Base-by-base conservation (phyloP, 2,113 vertebrate genomes). In the Reinhardtius hippoglossoides region DNA sequence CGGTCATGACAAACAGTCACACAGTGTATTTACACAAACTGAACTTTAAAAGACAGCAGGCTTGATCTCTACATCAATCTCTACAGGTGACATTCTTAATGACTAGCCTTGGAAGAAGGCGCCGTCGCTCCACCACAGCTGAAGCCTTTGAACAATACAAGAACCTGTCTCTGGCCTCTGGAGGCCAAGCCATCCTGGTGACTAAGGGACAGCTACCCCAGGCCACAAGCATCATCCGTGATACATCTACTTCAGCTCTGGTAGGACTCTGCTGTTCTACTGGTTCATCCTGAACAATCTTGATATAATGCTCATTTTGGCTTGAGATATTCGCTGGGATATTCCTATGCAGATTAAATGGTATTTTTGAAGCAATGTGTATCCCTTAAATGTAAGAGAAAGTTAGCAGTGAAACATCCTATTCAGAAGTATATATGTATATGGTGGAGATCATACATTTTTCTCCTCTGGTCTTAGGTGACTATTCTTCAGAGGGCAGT, bases 171-270 rank as follows among this genome's bases (percentile, higher is more conserved):
- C 73, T 93, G 78, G 89, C 89, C 20, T 95, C 94, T 74, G 94
- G 94, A 64, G 94, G 93, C 20, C 92, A 92, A 76, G 91, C 88
- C 24, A 94, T 95, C 42, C 13, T 75, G 4, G 93, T 94, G 20
- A 75, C 88, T 26, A 94, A 94, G 72, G 5, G 3, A 0, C 40
- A 90, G 18, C 48, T 95, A 48, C 80, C 91, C 70, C 37, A 92
- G 68, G 92, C 92, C 66, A 95, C 92, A 65, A 82, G 84, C 0
- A 48, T 95, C 62, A 94, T 95, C 46, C 84, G 92, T 3, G 94
- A 95, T 71, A 91, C 92, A 5, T 94, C 93, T 4, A 94, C 93
- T 26, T 94, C 94, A 70, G 93, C 92, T 58, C 84, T 95, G 88
- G 94, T 94, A 89, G 40, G 40, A 42, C 40, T 42, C 12, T 42